A percentile compares a stretch with the other conserved stretches of the same genome.
phyloP scores from a whole-genome alignment of 2,797 vertebrate species.

The Gadopsis bispinosus region DNA sequence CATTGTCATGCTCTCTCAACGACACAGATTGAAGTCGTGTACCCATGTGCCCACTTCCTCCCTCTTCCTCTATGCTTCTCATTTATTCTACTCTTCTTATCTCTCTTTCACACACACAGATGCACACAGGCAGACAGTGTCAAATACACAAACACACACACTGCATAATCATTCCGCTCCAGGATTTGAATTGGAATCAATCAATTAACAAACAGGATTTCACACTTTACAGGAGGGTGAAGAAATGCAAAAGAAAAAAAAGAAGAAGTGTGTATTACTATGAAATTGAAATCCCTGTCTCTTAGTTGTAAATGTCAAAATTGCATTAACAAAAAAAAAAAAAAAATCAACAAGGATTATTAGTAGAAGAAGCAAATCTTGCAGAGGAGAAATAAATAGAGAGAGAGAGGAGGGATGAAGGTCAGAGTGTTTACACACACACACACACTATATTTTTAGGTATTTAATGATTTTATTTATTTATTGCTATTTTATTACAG shows the following conservation, averaged over 20 bases:
- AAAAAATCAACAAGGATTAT: conserved; percentile 13
- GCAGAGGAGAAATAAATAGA: conserved; percentile 17
- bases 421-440: conserved; percentile 1
- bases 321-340: conserved; percentile 6
- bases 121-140: conserved; percentile 32
- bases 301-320: conserved; percentile 59
- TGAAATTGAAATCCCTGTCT: conserved; percentile 60
- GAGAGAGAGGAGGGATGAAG: conserved; percentile 21
- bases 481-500: not conserved
- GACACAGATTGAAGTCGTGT: conserved; percentile 46
- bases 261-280: conserved; percentile 44
- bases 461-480: not conserved
- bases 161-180: conserved; percentile 54
- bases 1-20: conserved; percentile 27
- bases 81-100: conserved; percentile 36
- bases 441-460: not conserved
- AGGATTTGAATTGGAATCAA: conserved; percentile 72
- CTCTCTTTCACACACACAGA: conserved; percentile 44
- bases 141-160: conserved; percentile 32
- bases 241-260: conserved; percentile 45
- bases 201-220: conserved; percentile 76
- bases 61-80: conserved; percentile 8
- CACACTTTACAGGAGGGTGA: conserved; percentile 68
- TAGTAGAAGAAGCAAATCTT: conserved; percentile 32
- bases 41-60: conserved; percentile 27